phyloP scores from a whole-genome alignment of 1,140 invertebrate genomes.

The Solenopsis fugax region DNA sequence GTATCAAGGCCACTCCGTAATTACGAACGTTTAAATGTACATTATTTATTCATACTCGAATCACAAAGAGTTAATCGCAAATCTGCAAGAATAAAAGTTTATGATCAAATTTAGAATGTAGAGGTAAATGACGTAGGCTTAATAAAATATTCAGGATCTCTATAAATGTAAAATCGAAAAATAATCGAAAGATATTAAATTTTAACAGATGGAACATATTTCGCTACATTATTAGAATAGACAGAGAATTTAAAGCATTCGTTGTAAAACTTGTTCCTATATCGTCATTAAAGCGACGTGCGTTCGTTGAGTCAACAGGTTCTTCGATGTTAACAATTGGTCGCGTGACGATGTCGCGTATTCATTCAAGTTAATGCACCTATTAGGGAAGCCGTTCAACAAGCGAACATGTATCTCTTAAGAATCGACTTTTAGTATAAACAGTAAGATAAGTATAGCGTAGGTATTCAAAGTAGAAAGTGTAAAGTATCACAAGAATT shows the following conservation, averaged over 20 bases:
- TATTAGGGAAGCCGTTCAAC: conserved; percentile 56
- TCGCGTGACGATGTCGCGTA: conserved; percentile 60
- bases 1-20: conserved; percentile 17
- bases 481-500: conserved; percentile 85
- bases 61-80: not conserved
- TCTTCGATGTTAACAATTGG: conserved; percentile 80
- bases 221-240: not conserved
- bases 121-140: not conserved
- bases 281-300: conserved; percentile 57
- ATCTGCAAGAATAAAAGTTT: not conserved
- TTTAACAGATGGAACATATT: conserved; percentile 14
- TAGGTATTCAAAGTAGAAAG: conserved; percentile 84
- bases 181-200: not conserved
- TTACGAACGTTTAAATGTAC: conserved; percentile 25
- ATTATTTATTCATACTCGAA: conserved; percentile 31
- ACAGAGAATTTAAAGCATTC: conserved; percentile 64
- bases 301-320: conserved; percentile 75
- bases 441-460: conserved; percentile 78
- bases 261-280: conserved; percentile 70
- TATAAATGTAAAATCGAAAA: not conserved
- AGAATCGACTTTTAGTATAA: conserved; percentile 74
- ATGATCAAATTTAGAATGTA: not conserved
- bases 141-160: conserved; percentile 13
- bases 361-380: conserved; percentile 11
- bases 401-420: conserved; percentile 65